phyloP scores from a whole-genome alignment of 2,888 invertebrate species.

The Drosophila sordidula region DNA sequence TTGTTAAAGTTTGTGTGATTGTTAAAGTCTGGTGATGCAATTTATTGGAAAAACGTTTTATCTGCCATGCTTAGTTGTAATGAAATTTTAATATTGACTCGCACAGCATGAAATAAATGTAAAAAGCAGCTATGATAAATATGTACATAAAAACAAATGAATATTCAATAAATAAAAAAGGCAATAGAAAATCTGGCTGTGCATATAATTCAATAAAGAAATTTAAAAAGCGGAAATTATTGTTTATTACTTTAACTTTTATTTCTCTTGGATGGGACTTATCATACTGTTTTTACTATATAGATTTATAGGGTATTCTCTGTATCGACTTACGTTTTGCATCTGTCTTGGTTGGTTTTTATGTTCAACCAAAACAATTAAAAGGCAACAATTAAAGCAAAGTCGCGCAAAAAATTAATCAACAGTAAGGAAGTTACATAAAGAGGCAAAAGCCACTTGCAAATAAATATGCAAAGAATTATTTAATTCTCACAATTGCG shows the following conservation, averaged over 20 bases:
- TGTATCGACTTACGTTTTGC: conserved; percentile 9
- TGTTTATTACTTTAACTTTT: neutral
- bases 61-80: conserved; percentile 36
- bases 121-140: neutral
- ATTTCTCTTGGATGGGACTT: neutral
- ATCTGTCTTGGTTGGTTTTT: conserved; percentile 17
- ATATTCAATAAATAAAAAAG: conserved; percentile 5
- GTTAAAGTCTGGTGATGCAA: conserved; percentile 68
- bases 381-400: conserved; percentile 45
- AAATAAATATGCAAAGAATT: conserved; percentile 79
- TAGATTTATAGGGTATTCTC: neutral
- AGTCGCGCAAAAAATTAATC: conserved; percentile 46
- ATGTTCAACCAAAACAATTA: conserved; percentile 31
- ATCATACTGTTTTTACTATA: neutral
- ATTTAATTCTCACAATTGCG: conserved; percentile 76
- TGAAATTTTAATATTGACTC: conserved; percentile 25
- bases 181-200: neutral
- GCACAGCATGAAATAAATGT: conserved; percentile 30
- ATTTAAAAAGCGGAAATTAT: conserved; percentile 5
- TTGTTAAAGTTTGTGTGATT: conserved; percentile 24
- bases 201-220: neutral
- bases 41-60: conserved; percentile 69
- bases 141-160: conserved; percentile 2
- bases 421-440: conserved; percentile 66
- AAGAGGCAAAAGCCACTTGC: conserved; percentile 45